Base-by-base conservation (phyloP, 1,140 invertebrate species). In the Listronotus bonariensis region DNA sequence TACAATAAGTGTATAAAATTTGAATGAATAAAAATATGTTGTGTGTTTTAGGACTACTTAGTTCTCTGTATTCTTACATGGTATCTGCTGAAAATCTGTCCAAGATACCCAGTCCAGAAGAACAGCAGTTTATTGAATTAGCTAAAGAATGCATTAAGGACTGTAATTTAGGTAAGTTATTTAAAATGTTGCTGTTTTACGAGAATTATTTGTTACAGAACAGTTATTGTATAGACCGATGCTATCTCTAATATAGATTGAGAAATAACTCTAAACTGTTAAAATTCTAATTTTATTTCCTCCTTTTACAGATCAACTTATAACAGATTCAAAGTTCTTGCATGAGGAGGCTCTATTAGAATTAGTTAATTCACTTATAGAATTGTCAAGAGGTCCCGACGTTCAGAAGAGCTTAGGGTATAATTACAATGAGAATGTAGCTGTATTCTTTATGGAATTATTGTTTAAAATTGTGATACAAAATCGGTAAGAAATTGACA, bases 241-340 rank as follows among this genome's bases (percentile, higher is more conserved):
- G 2, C 5, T 26, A 26, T n/a, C n/a, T n/a, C n/a, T n/a, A n/a
- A n/a, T n/a, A n/a, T n/a, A n/a, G n/a, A n/a, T n/a, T n/a, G 20
- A 26, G 20, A 5, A 5, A 26, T 3, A 26, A 26, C 20, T 3
- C 5, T 26, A 26, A 26, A 26, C 20, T 5, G n/a, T 17, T 48
- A 14, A 15, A 12, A 15, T 14, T 17, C 18, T 5, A 48, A 48
- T 8, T 48, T 48, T 11, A 48, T 48, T 15, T n/a, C 4, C 11
- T 14, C 4, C 3, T n/a, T 32, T 61, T 61, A 26, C 97, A 10
- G 85, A 86, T 48, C 88, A 95, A 57, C 85, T 99, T 5, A 88
- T 99, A n/a, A 88, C 89, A 0, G 97, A 99, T 77, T 97, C 94
- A 4, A 98, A 97, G 77, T 99, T 99, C 78, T 82, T 99, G 12